Evolutionary conservation across 2,797 vertebrate species (phyloP), one percentile per base, ranked within the genome.

Genomic region (Parauchenoglanis ngamensis): DNA sequence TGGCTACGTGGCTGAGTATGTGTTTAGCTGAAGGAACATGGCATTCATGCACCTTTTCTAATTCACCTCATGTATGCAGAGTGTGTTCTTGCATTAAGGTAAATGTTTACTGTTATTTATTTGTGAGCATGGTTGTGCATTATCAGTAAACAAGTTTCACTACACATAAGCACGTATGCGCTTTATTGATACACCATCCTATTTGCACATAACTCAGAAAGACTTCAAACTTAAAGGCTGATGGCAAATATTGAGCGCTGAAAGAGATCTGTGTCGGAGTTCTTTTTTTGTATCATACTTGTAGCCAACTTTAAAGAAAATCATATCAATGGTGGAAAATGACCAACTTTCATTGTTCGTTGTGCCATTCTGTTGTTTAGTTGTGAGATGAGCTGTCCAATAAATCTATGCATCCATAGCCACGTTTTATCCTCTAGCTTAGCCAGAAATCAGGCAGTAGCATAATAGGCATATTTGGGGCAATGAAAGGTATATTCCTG

Each of bases 381-480:
- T 75, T 79, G 75, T 78, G 25, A 85, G 56, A 80, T 81, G 54
- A 80, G n/a, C 56, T 85, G 54, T 63, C 83, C 54, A 28, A 59
- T 35, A 15, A 31, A 31, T 35, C 81, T 68, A 28, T 77, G 73
- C 65, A 19, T 73, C n/a, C 31, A 49, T 21, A 44, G 10, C 52
- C 49, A 79, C 72, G 4, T 87, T 65, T 75, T 4, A 54, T 80
- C 72, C 23, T 78, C 23, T 63, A 85, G 31, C 70, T 56, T 54
- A 54, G 54, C 56, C 79, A 54, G 80, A 31, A 83, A 67, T 83
- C 80, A 72, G 35, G 49, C 78, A 67, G 78, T n/a, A 56, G 31
- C 49, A 85, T 82, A 82, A 77, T 88, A 72, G 83, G 40, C 2
- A 59, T 75, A 59, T 49, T 80, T n/a, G 54, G 7, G n/a, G 35